Conservation (phyloP, 2,797 vertebrate genomes). For the Apogon hyalosoma region DNA sequence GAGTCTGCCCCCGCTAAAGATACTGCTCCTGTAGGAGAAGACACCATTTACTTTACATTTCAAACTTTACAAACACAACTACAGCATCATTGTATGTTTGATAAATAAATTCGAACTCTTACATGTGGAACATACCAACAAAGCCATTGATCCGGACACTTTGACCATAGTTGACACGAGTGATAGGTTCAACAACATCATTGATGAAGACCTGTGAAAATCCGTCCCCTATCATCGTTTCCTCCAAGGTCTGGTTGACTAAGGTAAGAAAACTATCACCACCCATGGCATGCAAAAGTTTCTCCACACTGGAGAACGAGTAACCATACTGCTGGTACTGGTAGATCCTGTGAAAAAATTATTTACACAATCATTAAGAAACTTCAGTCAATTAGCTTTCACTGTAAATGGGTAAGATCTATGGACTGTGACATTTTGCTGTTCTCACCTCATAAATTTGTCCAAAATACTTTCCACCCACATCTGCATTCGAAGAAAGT, state of each 20-base stretch:
- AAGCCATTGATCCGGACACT: constrained; percentile 87
- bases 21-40: constrained; percentile 84
- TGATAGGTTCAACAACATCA: constrained; percentile 86
- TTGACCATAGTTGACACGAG: constrained; percentile 90
- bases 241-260: constrained; percentile 90
- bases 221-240: constrained; percentile 88
- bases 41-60: neutral
- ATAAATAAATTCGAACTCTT: neutral
- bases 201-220: constrained; percentile 93
- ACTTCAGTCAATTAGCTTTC: neutral
- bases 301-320: constrained; percentile 91
- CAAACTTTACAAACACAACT: neutral
- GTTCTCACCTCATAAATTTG: constrained; percentile 94
- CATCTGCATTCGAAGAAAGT: constrained; percentile 90
- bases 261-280: constrained; percentile 83
- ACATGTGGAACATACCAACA: constrained; percentile 83
- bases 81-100: neutral
- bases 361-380: neutral
- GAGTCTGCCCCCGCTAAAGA: constrained; percentile 86
- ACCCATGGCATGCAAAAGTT: constrained; percentile 90
- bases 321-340: constrained; percentile 94
- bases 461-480: constrained; percentile 94
- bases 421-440: neutral
- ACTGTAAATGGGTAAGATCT: neutral
- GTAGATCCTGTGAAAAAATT: constrained; percentile 87